A percentile compares a stretch with the other conserved stretches of the same genome.
phyloP scores from a whole-genome alignment of 2,797 vertebrate species.

The Botia kubotai region DNA sequence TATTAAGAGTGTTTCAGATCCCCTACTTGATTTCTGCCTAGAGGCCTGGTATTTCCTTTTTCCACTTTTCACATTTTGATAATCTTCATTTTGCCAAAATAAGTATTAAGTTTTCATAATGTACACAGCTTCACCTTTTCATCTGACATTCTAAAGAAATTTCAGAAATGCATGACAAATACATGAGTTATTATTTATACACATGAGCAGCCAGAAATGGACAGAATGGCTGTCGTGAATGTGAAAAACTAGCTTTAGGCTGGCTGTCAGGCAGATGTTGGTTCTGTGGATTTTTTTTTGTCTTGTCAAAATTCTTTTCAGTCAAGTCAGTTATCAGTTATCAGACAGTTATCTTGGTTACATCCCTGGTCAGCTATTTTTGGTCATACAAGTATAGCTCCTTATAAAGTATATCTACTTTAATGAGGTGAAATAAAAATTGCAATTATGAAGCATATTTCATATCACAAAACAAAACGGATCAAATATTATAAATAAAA shows the following conservation, averaged over 20 bases:
- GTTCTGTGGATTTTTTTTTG: too few relatives aligned
- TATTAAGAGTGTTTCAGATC: slow-evolving; percentile 71
- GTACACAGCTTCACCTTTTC: background rate
- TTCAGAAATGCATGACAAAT: background rate
- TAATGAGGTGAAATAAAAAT: too few relatives aligned
- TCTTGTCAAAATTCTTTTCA: too few relatives aligned
- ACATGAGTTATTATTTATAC: background rate
- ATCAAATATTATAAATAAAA: too few relatives aligned
- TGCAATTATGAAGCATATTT: too few relatives aligned
- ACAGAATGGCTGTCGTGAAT: background rate
- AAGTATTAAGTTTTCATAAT: slow-evolving; percentile 53
- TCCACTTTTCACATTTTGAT: background rate
- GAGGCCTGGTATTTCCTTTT: slow-evolving; percentile 59
- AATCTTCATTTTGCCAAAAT: background rate
- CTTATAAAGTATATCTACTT: too few relatives aligned
- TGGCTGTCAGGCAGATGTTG: background rate
- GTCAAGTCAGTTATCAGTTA: too few relatives aligned
- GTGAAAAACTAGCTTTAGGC: background rate
- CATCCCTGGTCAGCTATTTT: too few relatives aligned
- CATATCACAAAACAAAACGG: too few relatives aligned
- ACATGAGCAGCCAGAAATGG: background rate
- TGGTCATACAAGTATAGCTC: too few relatives aligned
- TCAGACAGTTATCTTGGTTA: too few relatives aligned
- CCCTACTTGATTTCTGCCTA: slow-evolving; percentile 54
- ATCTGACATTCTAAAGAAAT: background rate